These are phyloP conservation scores for Scaptodrosophila latifasciaeformis DNA, from an alignment of 2,888 invertebrate genomes.

Conservation along the genomic window DNA sequence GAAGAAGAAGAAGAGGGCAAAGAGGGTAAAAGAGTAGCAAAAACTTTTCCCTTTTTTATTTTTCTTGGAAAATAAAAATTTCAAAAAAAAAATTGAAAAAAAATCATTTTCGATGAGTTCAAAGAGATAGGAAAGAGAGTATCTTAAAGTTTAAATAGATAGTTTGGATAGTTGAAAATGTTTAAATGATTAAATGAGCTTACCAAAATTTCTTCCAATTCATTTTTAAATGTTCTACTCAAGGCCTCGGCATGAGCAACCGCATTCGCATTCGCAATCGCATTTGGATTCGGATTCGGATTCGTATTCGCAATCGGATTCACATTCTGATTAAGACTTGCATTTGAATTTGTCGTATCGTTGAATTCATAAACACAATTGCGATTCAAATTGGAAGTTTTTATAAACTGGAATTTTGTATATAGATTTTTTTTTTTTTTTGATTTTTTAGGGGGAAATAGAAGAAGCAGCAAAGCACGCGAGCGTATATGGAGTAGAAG, in stretches of 20 bases:
- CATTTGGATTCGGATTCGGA: slow-evolving; percentile 55
- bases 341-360: slow-evolving; percentile 38
- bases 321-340: slow-evolving; percentile 9
- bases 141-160: neutral
- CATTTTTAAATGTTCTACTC: slow-evolving; percentile 65
- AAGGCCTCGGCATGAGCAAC: slow-evolving; percentile 61
- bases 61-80: too few relatives aligned
- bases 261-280: slow-evolving; percentile 53
- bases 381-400: slow-evolving; percentile 70
- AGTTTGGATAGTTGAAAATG: slow-evolving; percentile 3
- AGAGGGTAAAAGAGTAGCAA: too few relatives aligned
- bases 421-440: too few relatives aligned
- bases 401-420: slow-evolving; percentile 70
- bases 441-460: slow-evolving; percentile 4
- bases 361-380: slow-evolving; percentile 68
- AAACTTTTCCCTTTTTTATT: too few relatives aligned
- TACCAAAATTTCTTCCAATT: slow-evolving; percentile 68
- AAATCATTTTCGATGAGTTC: neutral
- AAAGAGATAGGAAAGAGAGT: neutral
- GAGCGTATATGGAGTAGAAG: neutral
- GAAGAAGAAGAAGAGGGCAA: neutral
- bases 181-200: slow-evolving; percentile 35
- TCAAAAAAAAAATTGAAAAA: too few relatives aligned
- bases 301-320: slow-evolving; percentile 27
- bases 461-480: slow-evolving; percentile 3